A percentile compares a stretch with the other conserved stretches of the same genome.
These are phyloP conservation scores for Cosmorhoe ocellata DNA, from an alignment of 2,888 invertebrate genomes.

Conservation along the genomic window DNA sequence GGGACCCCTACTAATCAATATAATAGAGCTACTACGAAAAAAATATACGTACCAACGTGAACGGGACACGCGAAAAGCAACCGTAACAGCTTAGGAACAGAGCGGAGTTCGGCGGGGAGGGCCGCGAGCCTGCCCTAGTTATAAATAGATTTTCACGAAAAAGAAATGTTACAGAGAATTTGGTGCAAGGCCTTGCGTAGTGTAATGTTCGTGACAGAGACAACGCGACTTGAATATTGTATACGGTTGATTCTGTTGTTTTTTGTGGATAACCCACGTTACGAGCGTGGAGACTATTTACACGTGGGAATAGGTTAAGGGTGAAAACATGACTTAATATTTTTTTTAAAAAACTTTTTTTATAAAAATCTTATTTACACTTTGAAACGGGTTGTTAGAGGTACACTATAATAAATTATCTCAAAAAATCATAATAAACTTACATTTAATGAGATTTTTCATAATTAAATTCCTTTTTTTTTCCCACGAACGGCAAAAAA, in stretches of 20 bases:
- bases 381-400: too few species aligned
- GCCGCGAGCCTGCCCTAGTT: conserved; percentile 75
- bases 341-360: too few species aligned
- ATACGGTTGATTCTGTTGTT: conserved; percentile 21
- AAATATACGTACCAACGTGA: conserved; percentile 65
- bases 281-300: neutral
- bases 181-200: conserved; percentile 74
- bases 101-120: conserved; percentile 43
- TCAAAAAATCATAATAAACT: too few species aligned
- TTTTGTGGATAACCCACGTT: conserved; percentile 9
- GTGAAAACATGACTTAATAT: too few species aligned
- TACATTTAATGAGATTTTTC: too few species aligned
- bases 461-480: too few species aligned
- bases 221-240: conserved; percentile 35
- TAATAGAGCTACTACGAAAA: conserved; percentile 81
- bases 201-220: conserved; percentile 51
- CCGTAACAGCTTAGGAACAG: conserved; percentile 37
- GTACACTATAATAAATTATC: too few species aligned
- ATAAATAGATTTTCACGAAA: conserved; percentile 83
- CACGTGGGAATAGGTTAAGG: neutral
- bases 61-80: conserved; percentile 38
- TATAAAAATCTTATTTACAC: too few species aligned
- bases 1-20: conserved; percentile 79
- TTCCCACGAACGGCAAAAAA: too few species aligned
- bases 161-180: conserved; percentile 82